Evolutionary conservation across 92 coral and sea anemone species (phyloP).

Genomic region (Isaurus tuberculatus): DNA sequence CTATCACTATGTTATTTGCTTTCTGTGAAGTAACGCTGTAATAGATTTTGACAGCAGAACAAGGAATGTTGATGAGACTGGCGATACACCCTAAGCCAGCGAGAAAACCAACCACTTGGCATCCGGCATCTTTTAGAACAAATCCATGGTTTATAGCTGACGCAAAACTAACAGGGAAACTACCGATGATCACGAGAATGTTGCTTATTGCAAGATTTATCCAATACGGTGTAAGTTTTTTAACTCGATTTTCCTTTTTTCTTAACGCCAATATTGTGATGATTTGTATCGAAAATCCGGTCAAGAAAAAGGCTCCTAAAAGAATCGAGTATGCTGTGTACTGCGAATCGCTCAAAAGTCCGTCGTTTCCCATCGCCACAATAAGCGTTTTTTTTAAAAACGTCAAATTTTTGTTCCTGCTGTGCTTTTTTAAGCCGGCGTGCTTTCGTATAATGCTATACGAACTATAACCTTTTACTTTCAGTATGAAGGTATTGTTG

Average conservation of each 20-base stretch:
- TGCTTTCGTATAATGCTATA: too few relatives aligned
- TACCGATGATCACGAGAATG: neutral
- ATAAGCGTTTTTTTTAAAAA: too few relatives aligned
- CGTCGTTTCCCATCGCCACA: neutral
- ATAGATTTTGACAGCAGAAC: neutral
- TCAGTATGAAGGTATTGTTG: too few relatives aligned
- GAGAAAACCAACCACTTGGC: slow-evolving; percentile 7
- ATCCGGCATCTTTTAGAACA: neutral
- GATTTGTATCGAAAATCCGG: slow-evolving; percentile 2
- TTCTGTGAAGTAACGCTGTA: slow-evolving; percentile 12
- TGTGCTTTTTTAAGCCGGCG: too few relatives aligned
- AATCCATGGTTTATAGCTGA: slow-evolving; percentile 2
- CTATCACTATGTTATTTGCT: neutral
- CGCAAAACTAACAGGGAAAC: slow-evolving; percentile 13
- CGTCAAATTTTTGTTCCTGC: too few relatives aligned
- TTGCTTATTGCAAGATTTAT: neutral
- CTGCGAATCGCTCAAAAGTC: neutral
- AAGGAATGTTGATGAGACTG: neutral
- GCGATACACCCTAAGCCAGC: slow-evolving; percentile 1
- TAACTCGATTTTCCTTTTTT: slow-evolving; percentile 8
- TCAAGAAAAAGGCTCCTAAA: neutral
- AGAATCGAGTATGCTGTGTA: slow-evolving; percentile 8
- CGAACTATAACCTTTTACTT: too few relatives aligned
- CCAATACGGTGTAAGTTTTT: slow-evolving; percentile 18
- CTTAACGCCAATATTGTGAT: slow-evolving; percentile 9